Percentiles rank a stretch among this genome's conserved stretches.
These are phyloP conservation scores for Idaea dimidiata DNA, from an alignment of 2,888 invertebrate genomes.

Conservation along the genomic window DNA sequence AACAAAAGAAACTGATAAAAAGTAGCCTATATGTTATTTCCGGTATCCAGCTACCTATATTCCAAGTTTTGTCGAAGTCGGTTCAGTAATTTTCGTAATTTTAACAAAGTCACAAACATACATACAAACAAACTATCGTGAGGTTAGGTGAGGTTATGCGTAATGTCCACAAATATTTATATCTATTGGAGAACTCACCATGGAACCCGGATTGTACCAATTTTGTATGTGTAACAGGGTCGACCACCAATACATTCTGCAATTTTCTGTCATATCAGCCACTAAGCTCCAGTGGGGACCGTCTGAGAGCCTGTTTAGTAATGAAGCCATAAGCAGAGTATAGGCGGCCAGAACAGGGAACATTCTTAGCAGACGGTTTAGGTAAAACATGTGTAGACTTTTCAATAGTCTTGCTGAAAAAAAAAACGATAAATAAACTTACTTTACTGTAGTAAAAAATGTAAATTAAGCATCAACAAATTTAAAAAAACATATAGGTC, in stretches of 20 bases:
- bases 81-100: no score
- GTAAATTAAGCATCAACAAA: no score
- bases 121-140: no score
- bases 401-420: slow-evolving; percentile 52
- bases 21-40: no score
- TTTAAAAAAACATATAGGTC: no score
- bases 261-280: slow-evolving; percentile 34
- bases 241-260: slow-evolving; percentile 58
- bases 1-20: no score
- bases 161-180: no score
- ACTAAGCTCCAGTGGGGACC: slow-evolving; percentile 50
- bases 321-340: slow-evolving; percentile 51
- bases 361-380: slow-evolving; percentile 59
- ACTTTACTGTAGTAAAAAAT: no score
- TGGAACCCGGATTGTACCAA: not conserved
- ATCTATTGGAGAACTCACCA: not conserved
- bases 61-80: no score
- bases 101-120: no score
- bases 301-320: slow-evolving; percentile 49
- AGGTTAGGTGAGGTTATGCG: no score
- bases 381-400: slow-evolving; percentile 57
- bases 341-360: slow-evolving; percentile 53
- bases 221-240: slow-evolving; percentile 60
- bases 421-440: not conserved
- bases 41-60: no score